Conservation (phyloP, 30 jellyfish, hydroid and myxozoan genomes). For the Cassiopea xamachana region DNA sequence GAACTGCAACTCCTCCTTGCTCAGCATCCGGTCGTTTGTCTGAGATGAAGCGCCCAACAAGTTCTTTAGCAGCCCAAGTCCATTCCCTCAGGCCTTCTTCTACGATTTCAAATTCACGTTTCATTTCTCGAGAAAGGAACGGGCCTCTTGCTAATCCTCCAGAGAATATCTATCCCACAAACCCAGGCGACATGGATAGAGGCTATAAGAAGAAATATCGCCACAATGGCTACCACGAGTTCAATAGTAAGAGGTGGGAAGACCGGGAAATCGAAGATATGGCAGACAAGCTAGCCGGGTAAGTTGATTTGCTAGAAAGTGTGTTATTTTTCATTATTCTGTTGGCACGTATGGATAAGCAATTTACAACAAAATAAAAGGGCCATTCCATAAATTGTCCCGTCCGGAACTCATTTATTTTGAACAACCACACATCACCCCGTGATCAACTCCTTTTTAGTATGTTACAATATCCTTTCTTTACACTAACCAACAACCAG, state of each 20-base stretch:
- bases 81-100: neutral
- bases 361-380: too few species aligned
- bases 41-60: neutral
- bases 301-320: neutral
- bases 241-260: conserved; percentile 51
- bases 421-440: too few species aligned
- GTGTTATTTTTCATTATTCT: neutral
- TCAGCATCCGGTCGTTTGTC: neutral
- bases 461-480: too few species aligned
- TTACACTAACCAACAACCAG: too few species aligned
- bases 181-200: neutral
- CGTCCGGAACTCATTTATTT: too few species aligned
- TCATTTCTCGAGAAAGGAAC: too few species aligned
- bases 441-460: too few species aligned
- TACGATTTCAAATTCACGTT: neutral
- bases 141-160: too few species aligned
- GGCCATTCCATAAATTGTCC: too few species aligned
- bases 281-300: conserved; percentile 59
- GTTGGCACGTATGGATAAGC: too few species aligned
- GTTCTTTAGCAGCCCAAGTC: too few species aligned
- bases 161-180: neutral
- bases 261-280: conserved; percentile 38
- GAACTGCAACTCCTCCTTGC: conserved; percentile 20
- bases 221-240: conserved; percentile 5
- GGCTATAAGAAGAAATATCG: conserved; percentile 6